Evolutionary conservation across 2,888 invertebrate genomes (phyloP).

Genomic region (Lasioglossum pauxillum): DNA sequence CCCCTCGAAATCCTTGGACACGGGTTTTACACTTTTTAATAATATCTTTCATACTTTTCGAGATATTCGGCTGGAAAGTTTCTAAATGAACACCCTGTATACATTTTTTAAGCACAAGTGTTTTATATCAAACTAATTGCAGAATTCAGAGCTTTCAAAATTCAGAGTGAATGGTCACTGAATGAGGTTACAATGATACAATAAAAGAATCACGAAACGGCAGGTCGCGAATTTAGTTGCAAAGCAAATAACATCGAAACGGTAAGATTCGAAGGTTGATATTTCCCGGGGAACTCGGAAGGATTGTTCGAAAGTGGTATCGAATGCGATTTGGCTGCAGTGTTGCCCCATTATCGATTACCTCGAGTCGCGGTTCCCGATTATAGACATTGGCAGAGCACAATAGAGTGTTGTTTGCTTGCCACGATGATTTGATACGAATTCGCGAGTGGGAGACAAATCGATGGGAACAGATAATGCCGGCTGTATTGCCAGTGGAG

Average conservation of each 20-base stretch:
- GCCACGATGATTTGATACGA: background rate
- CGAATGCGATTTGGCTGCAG: background rate
- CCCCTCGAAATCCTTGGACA: too few relatives aligned
- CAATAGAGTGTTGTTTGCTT: slow-evolving; percentile 2
- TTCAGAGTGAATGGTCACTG: too few relatives aligned
- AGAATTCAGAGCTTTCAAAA: too few relatives aligned
- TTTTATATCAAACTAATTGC: too few relatives aligned
- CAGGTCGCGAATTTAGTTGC: too few relatives aligned
- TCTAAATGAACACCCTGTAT: too few relatives aligned
- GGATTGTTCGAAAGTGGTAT: background rate
- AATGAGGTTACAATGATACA: too few relatives aligned
- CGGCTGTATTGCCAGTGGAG: background rate
- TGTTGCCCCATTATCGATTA: background rate
- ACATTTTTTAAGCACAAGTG: too few relatives aligned
- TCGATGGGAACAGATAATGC: background rate
- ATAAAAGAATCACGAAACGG: too few relatives aligned
- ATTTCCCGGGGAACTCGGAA: background rate
- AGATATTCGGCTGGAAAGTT: too few relatives aligned
- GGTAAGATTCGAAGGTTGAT: background rate
- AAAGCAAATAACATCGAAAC: background rate
- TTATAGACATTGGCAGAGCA: background rate
- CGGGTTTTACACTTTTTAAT: too few relatives aligned
- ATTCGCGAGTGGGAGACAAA: slow-evolving; percentile 4
- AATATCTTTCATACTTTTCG: too few relatives aligned
- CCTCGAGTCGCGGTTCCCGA: background rate